Percentiles rank a stretch among this genome's conserved stretches.
Evolutionary conservation across 2,888 invertebrate species (phyloP).

Genomic region (Lasioglossum lativentre): DNA sequence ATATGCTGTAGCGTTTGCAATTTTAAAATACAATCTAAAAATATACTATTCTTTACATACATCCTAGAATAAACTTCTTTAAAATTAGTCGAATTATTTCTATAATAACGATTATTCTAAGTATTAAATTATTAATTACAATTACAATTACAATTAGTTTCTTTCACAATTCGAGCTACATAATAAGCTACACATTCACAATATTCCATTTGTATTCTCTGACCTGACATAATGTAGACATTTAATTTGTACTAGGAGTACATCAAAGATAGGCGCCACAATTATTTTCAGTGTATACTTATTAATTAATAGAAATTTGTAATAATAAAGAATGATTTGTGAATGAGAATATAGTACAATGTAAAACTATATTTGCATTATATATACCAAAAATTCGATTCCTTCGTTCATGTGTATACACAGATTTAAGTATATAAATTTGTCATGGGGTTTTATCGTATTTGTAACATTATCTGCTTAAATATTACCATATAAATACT

Average conservation of each 20-base stretch:
- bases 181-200: constrained; percentile 53
- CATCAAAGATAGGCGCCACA: constrained; percentile 48
- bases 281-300: constrained; percentile 34
- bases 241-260: constrained; percentile 51
- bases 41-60: constrained; percentile 80
- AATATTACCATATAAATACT: constrained; percentile 34
- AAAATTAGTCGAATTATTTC: constrained; percentile 48
- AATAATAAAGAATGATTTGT: constrained; percentile 47
- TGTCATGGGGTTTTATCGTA: constrained; percentile 61
- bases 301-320: constrained; percentile 50
- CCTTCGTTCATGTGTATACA: constrained; percentile 34
- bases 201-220: constrained; percentile 22
- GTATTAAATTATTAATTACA: constrained; percentile 15
- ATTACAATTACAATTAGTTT: constrained; percentile 37
- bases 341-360: constrained; percentile 51
- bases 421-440: constrained; percentile 46
- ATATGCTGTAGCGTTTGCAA: constrained; percentile 69
- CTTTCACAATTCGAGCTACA: constrained; percentile 49
- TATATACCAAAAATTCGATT: constrained; percentile 41
- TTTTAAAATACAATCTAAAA: constrained; percentile 83
- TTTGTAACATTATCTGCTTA: constrained; percentile 37
- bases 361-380: constrained; percentile 44
- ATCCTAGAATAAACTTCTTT: constrained; percentile 63
- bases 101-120: constrained; percentile 38
- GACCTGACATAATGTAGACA: constrained; percentile 34